phyloP scores from a whole-genome alignment of 2,113 vertebrate species.

The pig (Sus scrofa) region T2T-Sscrofa CM000812.6:165888001-165888500 shows the following conservation, averaged over 20 bases:
- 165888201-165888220: too few species aligned
- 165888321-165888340: neutral
- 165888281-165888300: neutral
- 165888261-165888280: fast-evolving
- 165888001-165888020: neutral
- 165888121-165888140: neutral
- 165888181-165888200: neutral
- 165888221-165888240: too few species aligned
- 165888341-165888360: neutral
- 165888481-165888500: slow-evolving; percentile 43
- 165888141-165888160: neutral
- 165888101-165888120: neutral
- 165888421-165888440: slow-evolving; percentile 10
- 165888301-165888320: neutral
- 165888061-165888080: neutral
- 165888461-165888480: slow-evolving; percentile 69
- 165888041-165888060: neutral
- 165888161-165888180: neutral
- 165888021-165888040: neutral
- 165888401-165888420: neutral
- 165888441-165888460: slow-evolving; percentile 6
- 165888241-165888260: neutral
- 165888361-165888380: neutral
- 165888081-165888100: neutral
- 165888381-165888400: neutral